Percentiles rank a stretch among this genome's conserved stretches.
These are phyloP conservation scores for Papilio gigon DNA, from an alignment of 2,888 invertebrate genomes.

Conservation along the genomic window DNA sequence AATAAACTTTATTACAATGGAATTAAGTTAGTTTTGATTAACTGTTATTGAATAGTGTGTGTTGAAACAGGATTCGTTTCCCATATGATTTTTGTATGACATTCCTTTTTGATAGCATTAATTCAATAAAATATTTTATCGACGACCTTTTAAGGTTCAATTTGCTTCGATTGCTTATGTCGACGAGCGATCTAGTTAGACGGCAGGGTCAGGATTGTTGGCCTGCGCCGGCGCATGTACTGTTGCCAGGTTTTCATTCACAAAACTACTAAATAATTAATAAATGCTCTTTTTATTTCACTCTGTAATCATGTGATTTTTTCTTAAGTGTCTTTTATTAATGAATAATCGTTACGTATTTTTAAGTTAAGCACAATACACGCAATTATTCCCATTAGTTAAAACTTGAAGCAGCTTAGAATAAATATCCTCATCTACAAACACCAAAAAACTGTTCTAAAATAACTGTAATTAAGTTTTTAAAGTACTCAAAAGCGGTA, in stretches of 20 bases:
- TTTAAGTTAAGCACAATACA: too few relatives aligned
- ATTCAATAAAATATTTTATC: slow-evolving; percentile 48
- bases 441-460: too few relatives aligned
- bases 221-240: slow-evolving; percentile 48
- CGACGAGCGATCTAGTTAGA: slow-evolving; percentile 64
- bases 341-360: too few relatives aligned
- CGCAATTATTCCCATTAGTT: too few relatives aligned
- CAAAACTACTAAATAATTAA: slow-evolving; percentile 48
- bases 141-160: slow-evolving; percentile 37
- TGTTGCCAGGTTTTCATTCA: slow-evolving; percentile 53
- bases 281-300: neutral
- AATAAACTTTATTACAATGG: slow-evolving; percentile 10
- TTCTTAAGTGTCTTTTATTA: neutral
- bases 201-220: slow-evolving; percentile 61
- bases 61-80: slow-evolving; percentile 73
- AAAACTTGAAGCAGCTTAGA: too few relatives aligned
- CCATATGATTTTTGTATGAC: slow-evolving; percentile 79
- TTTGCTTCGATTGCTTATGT: slow-evolving; percentile 45
- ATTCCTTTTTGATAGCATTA: slow-evolving; percentile 59
- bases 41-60: slow-evolving; percentile 48
- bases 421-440: too few relatives aligned
- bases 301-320: neutral
- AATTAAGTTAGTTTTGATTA: slow-evolving; percentile 46
- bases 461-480: too few relatives aligned
- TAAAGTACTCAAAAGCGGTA: too few relatives aligned